phyloP scores from a whole-genome alignment of 1,140 invertebrate genomes.

The Polyergus mexicanus region DNA sequence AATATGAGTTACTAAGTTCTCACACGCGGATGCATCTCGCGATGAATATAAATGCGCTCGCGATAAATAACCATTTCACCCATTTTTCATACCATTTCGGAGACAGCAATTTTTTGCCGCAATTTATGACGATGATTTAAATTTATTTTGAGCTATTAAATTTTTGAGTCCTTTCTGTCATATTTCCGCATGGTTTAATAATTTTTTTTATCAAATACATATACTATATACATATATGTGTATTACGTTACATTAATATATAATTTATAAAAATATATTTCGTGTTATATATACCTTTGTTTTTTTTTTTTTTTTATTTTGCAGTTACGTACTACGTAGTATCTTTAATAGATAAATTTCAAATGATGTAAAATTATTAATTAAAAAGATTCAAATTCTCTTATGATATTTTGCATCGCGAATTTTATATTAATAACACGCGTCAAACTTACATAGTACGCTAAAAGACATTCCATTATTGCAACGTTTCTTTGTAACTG shows the following conservation, averaged over 20 bases:
- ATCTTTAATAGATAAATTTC: constrained; percentile 12
- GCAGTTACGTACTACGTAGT: neutral
- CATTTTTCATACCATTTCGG: neutral
- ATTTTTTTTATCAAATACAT: neutral
- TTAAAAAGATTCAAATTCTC: neutral
- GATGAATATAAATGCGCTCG: neutral
- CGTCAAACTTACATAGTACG: neutral
- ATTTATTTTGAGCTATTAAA: constrained; percentile 13
- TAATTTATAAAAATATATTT: neutral
- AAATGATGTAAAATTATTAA: neutral
- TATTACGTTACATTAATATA: no score
- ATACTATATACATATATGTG: no score
- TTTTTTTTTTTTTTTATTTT: neutral
- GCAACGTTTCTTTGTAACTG: constrained; percentile 27
- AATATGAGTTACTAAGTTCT: constrained; percentile 3
- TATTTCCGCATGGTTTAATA: neutral
- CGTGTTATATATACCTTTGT: neutral
- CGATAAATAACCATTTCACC: neutral
- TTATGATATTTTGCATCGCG: neutral
- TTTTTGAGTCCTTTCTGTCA: neutral
- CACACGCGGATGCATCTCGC: neutral
- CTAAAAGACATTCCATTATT: constrained; percentile 27
- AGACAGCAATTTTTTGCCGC: neutral
- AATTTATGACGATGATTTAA: neutral
- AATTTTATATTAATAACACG: neutral